Conservation (phyloP, 1,140 invertebrate species). For the Heliconius melpomene region DNA sequence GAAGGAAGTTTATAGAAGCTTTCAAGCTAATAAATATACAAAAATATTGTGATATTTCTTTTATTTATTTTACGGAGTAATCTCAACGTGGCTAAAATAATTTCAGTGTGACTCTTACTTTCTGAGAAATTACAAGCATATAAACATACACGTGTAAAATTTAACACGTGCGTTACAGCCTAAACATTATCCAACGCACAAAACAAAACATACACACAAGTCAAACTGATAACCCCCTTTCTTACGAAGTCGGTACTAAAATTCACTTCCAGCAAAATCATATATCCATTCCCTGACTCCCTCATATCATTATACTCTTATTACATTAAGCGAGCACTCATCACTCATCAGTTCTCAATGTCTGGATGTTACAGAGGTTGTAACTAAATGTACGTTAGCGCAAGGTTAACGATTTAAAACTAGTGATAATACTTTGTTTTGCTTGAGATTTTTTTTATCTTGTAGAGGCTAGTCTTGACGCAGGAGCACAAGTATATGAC, state of each 20-base stretch:
- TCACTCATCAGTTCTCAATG: neutral
- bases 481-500: too few relatives aligned
- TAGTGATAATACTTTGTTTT: neutral
- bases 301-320: neutral
- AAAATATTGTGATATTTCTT: neutral
- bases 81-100: too few relatives aligned
- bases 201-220: too few relatives aligned
- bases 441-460: too few relatives aligned
- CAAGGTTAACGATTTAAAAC: neutral
- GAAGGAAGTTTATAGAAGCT: neutral
- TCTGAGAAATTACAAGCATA: too few relatives aligned
- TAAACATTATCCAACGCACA: too few relatives aligned
- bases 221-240: neutral
- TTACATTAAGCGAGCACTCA: neutral
- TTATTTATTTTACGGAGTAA: neutral
- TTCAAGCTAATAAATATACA: conserved; percentile 11
- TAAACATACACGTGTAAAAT: too few relatives aligned
- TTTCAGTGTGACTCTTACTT: too few relatives aligned
- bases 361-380: neutral
- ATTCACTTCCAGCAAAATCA: too few relatives aligned
- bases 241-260: neutral
- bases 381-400: neutral
- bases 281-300: neutral
- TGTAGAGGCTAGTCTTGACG: too few relatives aligned
- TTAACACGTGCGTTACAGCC: too few relatives aligned